phyloP scores from a whole-genome alignment of 2,797 vertebrate species.

The Paedocypris micromegethes region DNA sequence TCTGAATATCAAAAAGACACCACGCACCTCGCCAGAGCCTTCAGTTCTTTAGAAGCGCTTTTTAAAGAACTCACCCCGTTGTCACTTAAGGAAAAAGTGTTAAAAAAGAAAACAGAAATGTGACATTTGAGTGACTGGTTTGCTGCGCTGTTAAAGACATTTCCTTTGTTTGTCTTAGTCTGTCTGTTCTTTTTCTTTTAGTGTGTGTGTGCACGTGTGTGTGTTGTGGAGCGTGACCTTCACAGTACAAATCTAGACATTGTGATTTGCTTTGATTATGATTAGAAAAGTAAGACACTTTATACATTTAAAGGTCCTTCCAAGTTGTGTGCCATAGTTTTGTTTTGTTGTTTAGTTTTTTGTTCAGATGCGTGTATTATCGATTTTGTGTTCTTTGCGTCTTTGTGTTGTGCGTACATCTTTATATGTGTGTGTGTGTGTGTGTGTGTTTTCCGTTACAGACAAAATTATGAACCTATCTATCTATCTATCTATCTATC shows the following conservation, averaged over 20 bases:
- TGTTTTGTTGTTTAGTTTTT: too few species aligned
- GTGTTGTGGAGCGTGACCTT: conserved; percentile 38
- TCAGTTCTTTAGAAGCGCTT: conserved; percentile 55
- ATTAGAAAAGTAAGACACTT: conserved; percentile 21
- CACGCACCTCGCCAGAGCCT: conserved; percentile 61
- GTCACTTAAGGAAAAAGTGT: conserved; percentile 52
- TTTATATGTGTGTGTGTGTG: too few species aligned
- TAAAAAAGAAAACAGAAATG: conserved; percentile 35
- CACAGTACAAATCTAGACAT: conserved; percentile 29
- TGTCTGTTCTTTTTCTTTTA: conserved; percentile 16
- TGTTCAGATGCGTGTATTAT: too few species aligned
- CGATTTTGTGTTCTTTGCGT: too few species aligned
- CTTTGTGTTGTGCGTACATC: neutral
- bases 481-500: too few species aligned
- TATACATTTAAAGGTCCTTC: neutral
- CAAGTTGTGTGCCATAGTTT: neutral
- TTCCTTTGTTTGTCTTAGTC: conserved; percentile 37
- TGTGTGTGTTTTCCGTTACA: too few species aligned
- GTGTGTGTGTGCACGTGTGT: neutral
- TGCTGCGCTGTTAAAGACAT: conserved; percentile 44
- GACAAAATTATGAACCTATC: too few species aligned
- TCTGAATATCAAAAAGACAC: conserved; percentile 72
- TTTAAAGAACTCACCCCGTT: conserved; percentile 57
- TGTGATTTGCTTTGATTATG: conserved; percentile 27
- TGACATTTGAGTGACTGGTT: conserved; percentile 55